A percentile compares a stretch with the other conserved stretches of the same genome.
Evolutionary conservation across 2,888 invertebrate genomes (phyloP).

Genomic region (Rosalia funebris): DNA sequence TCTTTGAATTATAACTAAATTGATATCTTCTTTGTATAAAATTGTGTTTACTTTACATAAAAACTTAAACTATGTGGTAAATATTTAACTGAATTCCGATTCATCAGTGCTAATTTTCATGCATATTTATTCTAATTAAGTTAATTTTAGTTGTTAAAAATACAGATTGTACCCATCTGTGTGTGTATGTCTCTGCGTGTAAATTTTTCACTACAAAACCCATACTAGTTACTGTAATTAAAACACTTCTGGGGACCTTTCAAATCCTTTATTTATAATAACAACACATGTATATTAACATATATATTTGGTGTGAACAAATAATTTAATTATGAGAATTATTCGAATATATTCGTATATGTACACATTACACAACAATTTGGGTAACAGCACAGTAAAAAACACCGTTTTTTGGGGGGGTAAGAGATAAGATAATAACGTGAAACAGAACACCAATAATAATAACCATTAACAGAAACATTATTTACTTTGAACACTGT

Average conservation of each 20-base stretch:
- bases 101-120: too few relatives aligned
- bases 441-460: slow-evolving; percentile 30
- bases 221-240: too few relatives aligned
- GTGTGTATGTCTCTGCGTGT: too few relatives aligned
- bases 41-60: too few relatives aligned
- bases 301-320: slow-evolving; percentile 65
- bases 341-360: slow-evolving; percentile 54
- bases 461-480: slow-evolving; percentile 36
- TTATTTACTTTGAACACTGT: slow-evolving; percentile 45
- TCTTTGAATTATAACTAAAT: too few relatives aligned
- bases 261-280: slow-evolving; percentile 59
- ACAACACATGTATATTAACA: slow-evolving; percentile 66
- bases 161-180: too few relatives aligned
- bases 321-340: slow-evolving; percentile 61
- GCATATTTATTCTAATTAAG: too few relatives aligned
- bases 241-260: slow-evolving; percentile 28
- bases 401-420: slow-evolving; percentile 37
- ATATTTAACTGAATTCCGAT: too few relatives aligned
- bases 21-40: too few relatives aligned
- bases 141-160: too few relatives aligned
- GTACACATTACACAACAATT: slow-evolving; percentile 59
- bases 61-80: too few relatives aligned
- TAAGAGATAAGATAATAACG: slow-evolving; percentile 26
- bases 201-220: too few relatives aligned
- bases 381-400: slow-evolving; percentile 55